phyloP scores from a whole-genome alignment of 2,113 vertebrate species.

The Odocoileus virginianus region DNA sequence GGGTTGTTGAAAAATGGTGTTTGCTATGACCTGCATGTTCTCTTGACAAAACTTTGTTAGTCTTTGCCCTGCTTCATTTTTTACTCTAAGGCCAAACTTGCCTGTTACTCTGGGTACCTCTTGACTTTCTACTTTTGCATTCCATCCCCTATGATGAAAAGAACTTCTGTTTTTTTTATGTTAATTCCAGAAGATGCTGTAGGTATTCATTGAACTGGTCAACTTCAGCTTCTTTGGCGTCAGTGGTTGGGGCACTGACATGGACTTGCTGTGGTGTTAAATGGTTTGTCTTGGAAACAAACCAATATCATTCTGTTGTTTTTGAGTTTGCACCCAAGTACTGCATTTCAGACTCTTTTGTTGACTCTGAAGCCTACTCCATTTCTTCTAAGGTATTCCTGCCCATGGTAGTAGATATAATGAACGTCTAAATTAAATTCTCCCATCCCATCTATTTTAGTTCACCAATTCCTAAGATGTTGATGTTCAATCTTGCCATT shows the following conservation, averaged over 20 bases:
- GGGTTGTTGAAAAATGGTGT: neutral
- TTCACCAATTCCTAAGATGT: neutral
- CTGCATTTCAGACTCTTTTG: neutral
- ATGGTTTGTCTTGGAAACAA: neutral
- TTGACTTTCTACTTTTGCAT: neutral
- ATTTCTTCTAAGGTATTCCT: neutral
- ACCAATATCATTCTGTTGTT: neutral
- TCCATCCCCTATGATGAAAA: neutral
- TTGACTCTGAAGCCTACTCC: neutral
- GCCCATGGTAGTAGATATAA: neutral
- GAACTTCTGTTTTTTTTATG: neutral
- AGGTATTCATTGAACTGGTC: neutral
- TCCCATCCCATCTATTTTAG: neutral
- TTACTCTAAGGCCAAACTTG: neutral
- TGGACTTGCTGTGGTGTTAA: neutral
- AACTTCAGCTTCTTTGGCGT: neutral
- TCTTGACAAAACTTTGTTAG: neutral
- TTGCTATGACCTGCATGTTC: neutral
- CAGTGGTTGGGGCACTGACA: neutral
- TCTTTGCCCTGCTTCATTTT: neutral
- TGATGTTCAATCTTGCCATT: neutral
- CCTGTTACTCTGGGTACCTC: neutral
- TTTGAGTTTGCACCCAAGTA: neutral
- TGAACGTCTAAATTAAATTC: neutral
- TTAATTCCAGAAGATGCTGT: neutral